Evolutionary conservation across 2,113 vertebrate genomes (phyloP).

Genomic region (Drymodes brunneopygia): DNA sequence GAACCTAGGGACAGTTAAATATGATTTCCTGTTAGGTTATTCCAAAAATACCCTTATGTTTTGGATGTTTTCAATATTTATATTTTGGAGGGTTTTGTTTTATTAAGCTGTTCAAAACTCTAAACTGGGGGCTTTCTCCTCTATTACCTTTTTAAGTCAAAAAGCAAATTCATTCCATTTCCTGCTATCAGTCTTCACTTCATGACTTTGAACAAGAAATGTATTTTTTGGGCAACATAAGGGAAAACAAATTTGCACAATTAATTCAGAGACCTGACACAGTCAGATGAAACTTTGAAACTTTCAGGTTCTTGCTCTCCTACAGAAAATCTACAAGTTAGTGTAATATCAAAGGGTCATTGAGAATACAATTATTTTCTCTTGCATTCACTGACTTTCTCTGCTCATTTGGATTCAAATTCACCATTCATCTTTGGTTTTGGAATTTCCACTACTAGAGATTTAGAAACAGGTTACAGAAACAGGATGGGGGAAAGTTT

Average conservation of each 20-base stretch:
- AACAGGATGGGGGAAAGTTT: not conserved
- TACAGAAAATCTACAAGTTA: not conserved
- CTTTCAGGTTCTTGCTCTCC: not conserved
- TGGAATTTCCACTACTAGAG: not conserved
- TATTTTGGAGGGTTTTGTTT: not conserved
- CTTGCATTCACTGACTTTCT: not conserved
- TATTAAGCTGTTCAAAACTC: not conserved
- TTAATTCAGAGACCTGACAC: not conserved
- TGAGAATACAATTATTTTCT: not conserved
- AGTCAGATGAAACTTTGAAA: not conserved
- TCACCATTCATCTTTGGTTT: not conserved
- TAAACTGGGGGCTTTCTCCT: accelerated
- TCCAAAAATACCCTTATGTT: not conserved
- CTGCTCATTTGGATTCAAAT: not conserved
- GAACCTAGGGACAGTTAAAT: not conserved
- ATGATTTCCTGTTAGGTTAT: not conserved
- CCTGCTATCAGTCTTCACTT: not conserved
- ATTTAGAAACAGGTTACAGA: not conserved
- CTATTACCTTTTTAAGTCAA: not conserved
- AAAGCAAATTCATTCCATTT: not conserved
- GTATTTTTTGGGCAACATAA: not conserved
- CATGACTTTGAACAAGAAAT: not conserved
- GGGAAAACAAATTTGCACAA: not conserved
- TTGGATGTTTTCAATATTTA: not conserved
- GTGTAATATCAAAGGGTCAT: not conserved